Conservation (phyloP, 2,888 invertebrate species). For the Temnothorax unifasciatus region DNA sequence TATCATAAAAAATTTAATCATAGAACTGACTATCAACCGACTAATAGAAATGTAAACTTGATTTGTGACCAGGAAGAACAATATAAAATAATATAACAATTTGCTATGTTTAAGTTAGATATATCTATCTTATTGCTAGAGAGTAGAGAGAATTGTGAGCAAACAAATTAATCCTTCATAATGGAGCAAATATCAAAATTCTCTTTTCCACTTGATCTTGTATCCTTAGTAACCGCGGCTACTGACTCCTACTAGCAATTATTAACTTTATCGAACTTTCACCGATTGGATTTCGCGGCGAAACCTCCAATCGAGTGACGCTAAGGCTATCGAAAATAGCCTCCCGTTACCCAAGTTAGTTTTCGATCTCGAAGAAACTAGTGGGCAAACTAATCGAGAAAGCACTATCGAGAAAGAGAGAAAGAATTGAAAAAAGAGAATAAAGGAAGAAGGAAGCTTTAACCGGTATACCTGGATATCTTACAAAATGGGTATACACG, state of each 20-base stretch:
- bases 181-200: background rate
- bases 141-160: background rate
- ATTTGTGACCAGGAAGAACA: background rate
- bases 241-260: background rate
- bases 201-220: background rate
- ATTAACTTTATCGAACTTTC: conserved; percentile 14
- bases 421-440: background rate
- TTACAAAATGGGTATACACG: conserved; percentile 2
- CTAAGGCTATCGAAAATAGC: conserved; percentile 18
- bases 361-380: background rate
- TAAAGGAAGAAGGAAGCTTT: background rate
- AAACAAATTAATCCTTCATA: background rate
- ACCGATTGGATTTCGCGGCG: conserved; percentile 4
- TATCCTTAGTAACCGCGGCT: background rate
- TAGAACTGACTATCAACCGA: background rate
- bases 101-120: background rate
- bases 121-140: too few relatives aligned
- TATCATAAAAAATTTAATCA: background rate
- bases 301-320: conserved; percentile 4
- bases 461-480: background rate
- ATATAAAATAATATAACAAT: background rate
- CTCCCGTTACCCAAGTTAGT: conserved; percentile 26
- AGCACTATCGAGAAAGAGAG: background rate
- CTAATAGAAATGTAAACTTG: too few relatives aligned
- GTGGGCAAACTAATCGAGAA: conserved; percentile 21